Percentiles rank a stretch among this genome's conserved stretches.
phyloP scores from a whole-genome alignment of 2,888 invertebrate species.

The Uropetala carovei region DNA sequence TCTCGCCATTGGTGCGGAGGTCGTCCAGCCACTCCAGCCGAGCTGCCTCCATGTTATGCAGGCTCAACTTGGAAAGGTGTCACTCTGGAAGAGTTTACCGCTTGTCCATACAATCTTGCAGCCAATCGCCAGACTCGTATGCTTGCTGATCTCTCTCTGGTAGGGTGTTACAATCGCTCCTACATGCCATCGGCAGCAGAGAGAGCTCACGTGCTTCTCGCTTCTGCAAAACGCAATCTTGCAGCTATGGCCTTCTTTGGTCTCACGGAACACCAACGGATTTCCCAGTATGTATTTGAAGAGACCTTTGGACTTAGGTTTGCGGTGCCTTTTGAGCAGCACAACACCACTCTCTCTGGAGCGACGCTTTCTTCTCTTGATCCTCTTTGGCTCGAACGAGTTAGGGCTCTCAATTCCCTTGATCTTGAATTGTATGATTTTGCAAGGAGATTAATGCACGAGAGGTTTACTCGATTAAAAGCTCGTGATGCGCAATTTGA shows the following conservation, averaged over 20 bases:
- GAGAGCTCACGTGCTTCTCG: constrained; percentile 90
- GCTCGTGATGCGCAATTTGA: constrained; percentile 89
- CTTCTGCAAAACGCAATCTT: constrained; percentile 96
- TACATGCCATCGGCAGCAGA: constrained; percentile 83
- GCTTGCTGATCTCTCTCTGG: constrained; percentile 95
- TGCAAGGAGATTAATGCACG: constrained; percentile 88
- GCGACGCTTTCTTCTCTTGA: constrained; percentile 88
- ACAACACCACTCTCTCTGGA: constrained; percentile 92
- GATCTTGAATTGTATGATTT: constrained; percentile 96
- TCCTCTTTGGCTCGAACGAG: constrained; percentile 84
- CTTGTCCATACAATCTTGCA: constrained; percentile 95
- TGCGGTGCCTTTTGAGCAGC: constrained; percentile 93
- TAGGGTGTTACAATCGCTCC: constrained; percentile 96
- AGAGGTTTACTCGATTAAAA: constrained; percentile 88
- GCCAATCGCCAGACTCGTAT: constrained; percentile 98
- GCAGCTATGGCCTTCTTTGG: constrained; percentile 98
- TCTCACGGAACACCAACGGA: constrained; percentile 95
- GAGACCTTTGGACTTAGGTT: constrained; percentile 94
- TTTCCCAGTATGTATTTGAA: constrained; percentile 95
- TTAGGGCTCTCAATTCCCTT: constrained; percentile 89
- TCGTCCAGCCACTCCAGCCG: constrained; percentile 85
- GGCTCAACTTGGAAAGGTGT: constrained; percentile 93
- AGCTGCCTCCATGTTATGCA: constrained; percentile 88
- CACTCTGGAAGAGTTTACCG: constrained; percentile 91
- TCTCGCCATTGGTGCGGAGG: constrained; percentile 81